Evolutionary conservation across 2,888 invertebrate genomes (phyloP), one percentile per base, ranked within the genome.

Genomic region (Chouioia cunea): DNA sequence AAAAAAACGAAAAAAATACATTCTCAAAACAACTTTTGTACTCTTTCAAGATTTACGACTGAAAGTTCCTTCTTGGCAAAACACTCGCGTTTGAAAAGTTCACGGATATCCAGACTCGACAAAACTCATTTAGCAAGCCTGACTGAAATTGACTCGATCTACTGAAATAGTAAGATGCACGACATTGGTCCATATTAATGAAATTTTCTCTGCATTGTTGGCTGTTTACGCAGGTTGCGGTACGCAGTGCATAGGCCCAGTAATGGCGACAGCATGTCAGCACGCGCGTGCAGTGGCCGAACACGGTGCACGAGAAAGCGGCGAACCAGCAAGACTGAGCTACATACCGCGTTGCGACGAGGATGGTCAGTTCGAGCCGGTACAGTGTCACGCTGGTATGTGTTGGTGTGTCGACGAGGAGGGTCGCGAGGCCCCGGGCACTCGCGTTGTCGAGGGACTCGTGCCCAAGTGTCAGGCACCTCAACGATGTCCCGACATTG

Each of bases 401-500:
- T 95, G 95, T 82, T 95, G 95, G 95, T 96, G 95, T 82, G 94
- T 95, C 0, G 92, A 95, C 77, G 84, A 86, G 6, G 87, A 87
- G 70, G 95, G 95, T 0, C 90, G 91, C 74, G 94, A 94, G 86
- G 86, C 92, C 2, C 89, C 92, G 0, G 73, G 73, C 1, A 73
- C 73, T 1, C 87, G 93, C 22, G 80, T 80, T 0, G 69, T 78
- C 16, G 80, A 81, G 53, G 82, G 82, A 6, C 59, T 77, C 4
- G 70, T 77, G 10, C 84, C 84, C 0, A 77, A 74, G n/a, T 85
- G 85, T 68, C 82, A 67, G 64, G 80, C 77, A 10, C 85, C 85
- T 0, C 75, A 75, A 20, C 58, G 64, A 0, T 85, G 85, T 64
- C 81, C 84, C 0, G 79, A 80, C 12, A 79, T 84, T 20, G 79